Percentiles rank a stretch among this genome's conserved stretches.
Evolutionary conservation across 37 sponge, comb jelly and placozoan species (phyloP).

Genomic region (Haliclona indistincta): DNA sequence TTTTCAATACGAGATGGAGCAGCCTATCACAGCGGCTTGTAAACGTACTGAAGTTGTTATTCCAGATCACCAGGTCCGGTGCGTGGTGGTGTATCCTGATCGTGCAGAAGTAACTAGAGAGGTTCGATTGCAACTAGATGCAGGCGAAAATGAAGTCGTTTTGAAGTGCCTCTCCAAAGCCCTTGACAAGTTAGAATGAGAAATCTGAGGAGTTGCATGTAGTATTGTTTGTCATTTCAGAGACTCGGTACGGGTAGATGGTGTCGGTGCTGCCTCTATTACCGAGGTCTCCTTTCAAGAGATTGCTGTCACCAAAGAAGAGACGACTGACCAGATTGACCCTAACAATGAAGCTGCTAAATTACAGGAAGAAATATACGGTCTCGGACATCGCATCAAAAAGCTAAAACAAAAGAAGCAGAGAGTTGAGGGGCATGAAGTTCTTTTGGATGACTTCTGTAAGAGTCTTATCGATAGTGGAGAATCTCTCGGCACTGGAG

Average conservation of each 20-base stretch:
- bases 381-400: neutral
- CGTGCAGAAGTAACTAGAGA: conserved; percentile 68
- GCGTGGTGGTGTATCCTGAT: conserved; percentile 71
- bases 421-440: conserved; percentile 11
- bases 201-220: neutral
- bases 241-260: conserved; percentile 73
- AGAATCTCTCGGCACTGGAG: conserved; percentile 8
- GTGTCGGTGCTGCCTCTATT: conserved; percentile 57
- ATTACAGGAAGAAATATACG: neutral
- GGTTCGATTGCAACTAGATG: conserved; percentile 37
- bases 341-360: neutral
- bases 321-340: no score
- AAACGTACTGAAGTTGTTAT: conserved; percentile 33
- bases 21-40: neutral
- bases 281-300: conserved; percentile 68
- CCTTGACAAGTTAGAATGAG: conserved; percentile 35
- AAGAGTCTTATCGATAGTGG: conserved; percentile 32
- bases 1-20: neutral
- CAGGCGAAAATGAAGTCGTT: conserved; percentile 56
- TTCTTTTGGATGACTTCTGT: conserved; percentile 25
- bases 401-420: neutral
- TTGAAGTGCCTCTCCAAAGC: conserved; percentile 64
- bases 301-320: conserved; percentile 40
- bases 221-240: neutral
- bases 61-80: conserved; percentile 39